phyloP scores from a whole-genome alignment of 2,797 vertebrate species.

The Scomberomorus guttatus region DNA sequence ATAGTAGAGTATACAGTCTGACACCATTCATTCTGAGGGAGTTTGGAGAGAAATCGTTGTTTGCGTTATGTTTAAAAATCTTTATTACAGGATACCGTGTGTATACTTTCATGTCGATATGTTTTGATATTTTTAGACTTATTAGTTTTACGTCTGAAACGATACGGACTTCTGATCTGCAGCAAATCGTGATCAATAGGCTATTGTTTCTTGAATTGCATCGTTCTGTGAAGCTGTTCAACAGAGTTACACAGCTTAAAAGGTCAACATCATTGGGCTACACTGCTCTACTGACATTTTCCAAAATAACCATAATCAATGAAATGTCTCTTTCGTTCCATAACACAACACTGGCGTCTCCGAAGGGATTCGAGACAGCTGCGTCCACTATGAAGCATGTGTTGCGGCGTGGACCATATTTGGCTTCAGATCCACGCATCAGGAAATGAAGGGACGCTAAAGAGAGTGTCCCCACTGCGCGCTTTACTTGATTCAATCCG shows the following conservation, averaged over 20 bases:
- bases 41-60: background rate
- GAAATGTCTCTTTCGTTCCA: slow-evolving; percentile 66
- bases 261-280: slow-evolving; percentile 76
- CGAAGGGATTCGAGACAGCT: slow-evolving; percentile 58
- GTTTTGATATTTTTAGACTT: background rate
- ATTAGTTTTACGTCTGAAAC: background rate
- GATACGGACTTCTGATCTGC: slow-evolving; percentile 40
- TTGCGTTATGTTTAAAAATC: background rate
- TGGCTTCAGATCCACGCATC: slow-evolving; percentile 6
- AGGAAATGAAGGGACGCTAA: background rate
- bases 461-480: background rate
- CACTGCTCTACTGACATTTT: slow-evolving; percentile 77
- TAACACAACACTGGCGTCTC: slow-evolving; percentile 54
- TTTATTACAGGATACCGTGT: background rate
- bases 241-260: slow-evolving; percentile 61
- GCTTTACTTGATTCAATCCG: background rate
- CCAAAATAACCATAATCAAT: slow-evolving; percentile 82
- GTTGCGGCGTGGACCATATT: slow-evolving; percentile 26
- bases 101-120: background rate
- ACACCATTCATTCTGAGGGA: background rate
- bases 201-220: slow-evolving; percentile 43
- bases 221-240: slow-evolving; percentile 52
- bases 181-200: slow-evolving; percentile 61
- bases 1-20: background rate
- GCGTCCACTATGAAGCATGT: slow-evolving; percentile 54